These are phyloP conservation scores for Thereuonema tuberculata DNA, from an alignment of 1,140 invertebrate genomes.

Conservation along the genomic window DNA sequence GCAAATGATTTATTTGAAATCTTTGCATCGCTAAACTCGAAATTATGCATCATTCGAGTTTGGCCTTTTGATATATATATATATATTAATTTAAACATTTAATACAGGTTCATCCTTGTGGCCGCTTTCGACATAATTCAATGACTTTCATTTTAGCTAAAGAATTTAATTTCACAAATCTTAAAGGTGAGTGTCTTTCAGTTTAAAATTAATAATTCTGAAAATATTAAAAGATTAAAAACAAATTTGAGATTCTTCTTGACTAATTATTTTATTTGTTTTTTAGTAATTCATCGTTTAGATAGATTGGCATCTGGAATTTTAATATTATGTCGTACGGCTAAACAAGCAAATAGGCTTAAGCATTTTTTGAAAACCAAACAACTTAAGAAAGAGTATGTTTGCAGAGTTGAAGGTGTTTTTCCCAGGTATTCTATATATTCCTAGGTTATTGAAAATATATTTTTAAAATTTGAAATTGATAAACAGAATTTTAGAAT, in stretches of 20 bases:
- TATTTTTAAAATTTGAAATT: too few species aligned
- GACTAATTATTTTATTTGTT: slow-evolving; percentile 8
- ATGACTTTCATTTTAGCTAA: slow-evolving; percentile 92
- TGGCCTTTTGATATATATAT: too few species aligned
- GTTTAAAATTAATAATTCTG: too few species aligned
- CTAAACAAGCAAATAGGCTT: slow-evolving; percentile 79
- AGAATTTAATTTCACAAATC: slow-evolving; percentile 85
- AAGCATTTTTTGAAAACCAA: slow-evolving; percentile 84
- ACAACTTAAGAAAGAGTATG: slow-evolving; percentile 89
- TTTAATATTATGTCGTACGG: slow-evolving; percentile 80
- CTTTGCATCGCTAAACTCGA: too few species aligned
- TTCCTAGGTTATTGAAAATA: too few species aligned
- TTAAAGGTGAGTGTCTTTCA: slow-evolving; percentile 75
- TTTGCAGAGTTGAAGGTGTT: slow-evolving; percentile 88
- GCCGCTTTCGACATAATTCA: slow-evolving; percentile 89
- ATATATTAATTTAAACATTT: too few species aligned
- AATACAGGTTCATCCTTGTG: slow-evolving; percentile 82
- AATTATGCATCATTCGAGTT: too few species aligned
- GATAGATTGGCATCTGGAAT: slow-evolving; percentile 51
- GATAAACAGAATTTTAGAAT: too few species aligned
- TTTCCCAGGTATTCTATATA: slow-evolving; percentile 72
- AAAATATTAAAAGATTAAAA: too few species aligned
- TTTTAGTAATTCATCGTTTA: slow-evolving; percentile 36
- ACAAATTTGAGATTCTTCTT: too few species aligned
- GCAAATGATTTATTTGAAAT: too few species aligned